phyloP scores from a whole-genome alignment of 2,113 vertebrate genomes.

The Saiga tatarica region DNA sequence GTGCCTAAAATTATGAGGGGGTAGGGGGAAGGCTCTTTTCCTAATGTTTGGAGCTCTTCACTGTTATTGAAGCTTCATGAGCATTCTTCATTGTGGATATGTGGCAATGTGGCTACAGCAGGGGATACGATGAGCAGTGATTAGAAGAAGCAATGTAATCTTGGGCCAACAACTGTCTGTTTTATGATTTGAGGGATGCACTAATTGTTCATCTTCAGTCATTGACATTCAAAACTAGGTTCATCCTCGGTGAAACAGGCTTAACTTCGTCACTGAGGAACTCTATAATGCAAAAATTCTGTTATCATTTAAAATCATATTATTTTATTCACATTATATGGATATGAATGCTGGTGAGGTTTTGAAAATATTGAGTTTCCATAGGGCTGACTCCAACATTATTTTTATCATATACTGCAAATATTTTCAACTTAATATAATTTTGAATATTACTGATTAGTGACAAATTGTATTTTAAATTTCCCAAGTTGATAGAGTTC shows the following conservation, averaged over 20 bases:
- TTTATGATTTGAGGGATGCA: background rate
- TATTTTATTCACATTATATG: background rate
- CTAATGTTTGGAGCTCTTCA: background rate
- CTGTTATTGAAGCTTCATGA: background rate
- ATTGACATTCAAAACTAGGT: constrained; percentile 42
- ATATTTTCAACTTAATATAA: background rate
- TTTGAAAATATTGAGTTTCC: background rate
- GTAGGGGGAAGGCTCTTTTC: background rate
- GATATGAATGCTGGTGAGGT: background rate
- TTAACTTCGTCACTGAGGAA: background rate
- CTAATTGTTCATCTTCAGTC: background rate
- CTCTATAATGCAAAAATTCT: background rate
- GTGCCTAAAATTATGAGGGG: background rate
- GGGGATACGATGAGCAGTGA: background rate
- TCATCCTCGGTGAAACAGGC: constrained; percentile 12
- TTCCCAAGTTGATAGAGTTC: background rate
- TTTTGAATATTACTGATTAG: background rate
- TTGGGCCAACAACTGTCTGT: background rate
- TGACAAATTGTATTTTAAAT: background rate
- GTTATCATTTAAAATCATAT: background rate
- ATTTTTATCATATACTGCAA: background rate
- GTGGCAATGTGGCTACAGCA: background rate
- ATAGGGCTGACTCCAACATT: background rate
- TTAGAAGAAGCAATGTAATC: background rate
- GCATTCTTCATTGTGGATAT: background rate